Base-by-base conservation (phyloP, 2,888 invertebrate genomes). In the Stegana nigrithorax region DNA sequence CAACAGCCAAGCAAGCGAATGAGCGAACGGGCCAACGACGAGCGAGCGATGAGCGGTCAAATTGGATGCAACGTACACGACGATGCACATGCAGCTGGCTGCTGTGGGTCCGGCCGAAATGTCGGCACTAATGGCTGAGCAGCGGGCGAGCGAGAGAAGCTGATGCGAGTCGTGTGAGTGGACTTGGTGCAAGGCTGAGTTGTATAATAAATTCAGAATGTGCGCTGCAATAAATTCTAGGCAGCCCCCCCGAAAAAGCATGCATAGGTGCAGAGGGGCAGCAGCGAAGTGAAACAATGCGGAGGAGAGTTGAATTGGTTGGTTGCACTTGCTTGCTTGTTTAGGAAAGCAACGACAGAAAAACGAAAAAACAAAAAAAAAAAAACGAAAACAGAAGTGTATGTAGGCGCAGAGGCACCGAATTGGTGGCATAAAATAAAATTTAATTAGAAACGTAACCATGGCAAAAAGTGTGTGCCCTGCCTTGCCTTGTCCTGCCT, bases 361-460 rank as follows among this genome's bases (percentile, higher is more conserved):
- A n/a, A n/a, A n/a, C n/a, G n/a, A n/a, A n/a, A n/a, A n/a, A n/a
- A n/a, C n/a, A n/a, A n/a, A n/a, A n/a, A n/a, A n/a, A n/a, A n/a
- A n/a, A n/a, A n/a, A n/a, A n/a, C n/a, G n/a, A n/a, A n/a, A n/a
- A n/a, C n/a, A n/a, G n/a, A n/a, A n/a, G n/a, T n/a, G n/a, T n/a
- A n/a, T n/a, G n/a, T n/a, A n/a, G n/a, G n/a, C n/a, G n/a, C n/a
- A n/a, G n/a, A n/a, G 71, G 73, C 77, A 67, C 72, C 70, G 69
- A 77, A 80, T 75, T 78, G 77, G 77, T 75, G 76, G 72, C 78
- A 80, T 78, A 78, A 75, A 76, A 80, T 78, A 78, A 75, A 78
- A 78, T 78, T 78, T 78, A 78, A 80, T 78, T 78, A 80, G 79
- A 77, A 71, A 72, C 76, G 70, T 70, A 63, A 67, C 73, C 71